phyloP scores from a whole-genome alignment of 2,797 vertebrate species.

The Halcyon leucocephala region DNA sequence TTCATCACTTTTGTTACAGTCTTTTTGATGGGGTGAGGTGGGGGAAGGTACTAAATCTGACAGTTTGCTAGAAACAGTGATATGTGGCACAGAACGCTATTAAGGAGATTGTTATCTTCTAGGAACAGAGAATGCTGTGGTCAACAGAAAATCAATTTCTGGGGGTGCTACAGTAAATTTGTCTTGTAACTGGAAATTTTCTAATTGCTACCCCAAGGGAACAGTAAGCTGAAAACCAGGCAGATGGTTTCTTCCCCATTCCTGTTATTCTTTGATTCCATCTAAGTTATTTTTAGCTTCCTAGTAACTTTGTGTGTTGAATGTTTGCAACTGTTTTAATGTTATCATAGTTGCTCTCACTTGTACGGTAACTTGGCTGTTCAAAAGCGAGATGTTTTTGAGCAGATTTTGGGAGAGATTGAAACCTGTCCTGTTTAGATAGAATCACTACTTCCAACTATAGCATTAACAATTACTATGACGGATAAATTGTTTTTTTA shows the following conservation, averaged over 20 bases:
- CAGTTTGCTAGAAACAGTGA: neutral
- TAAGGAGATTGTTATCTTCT: conserved; percentile 33
- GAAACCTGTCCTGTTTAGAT: neutral
- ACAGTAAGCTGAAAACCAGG: neutral
- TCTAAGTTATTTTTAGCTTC: neutral
- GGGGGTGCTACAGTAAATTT: conserved; percentile 4
- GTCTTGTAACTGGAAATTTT: conserved; percentile 32
- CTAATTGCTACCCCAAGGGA: conserved; percentile 9
- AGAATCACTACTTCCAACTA: neutral
- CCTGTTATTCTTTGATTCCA: neutral
- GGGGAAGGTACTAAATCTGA: neutral
- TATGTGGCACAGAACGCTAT: neutral
- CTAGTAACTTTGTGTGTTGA: neutral
- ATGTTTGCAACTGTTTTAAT: neutral
- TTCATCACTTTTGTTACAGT: neutral
- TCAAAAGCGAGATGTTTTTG: neutral
- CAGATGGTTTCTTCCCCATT: neutral
- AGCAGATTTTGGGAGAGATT: neutral
- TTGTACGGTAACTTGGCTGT: neutral
- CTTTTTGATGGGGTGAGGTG: neutral
- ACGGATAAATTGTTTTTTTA: neutral
- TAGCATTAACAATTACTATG: neutral
- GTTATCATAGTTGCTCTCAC: neutral
- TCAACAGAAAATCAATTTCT: conserved; percentile 27
- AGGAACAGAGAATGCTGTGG: conserved; percentile 1